A percentile compares a stretch with the other conserved stretches of the same genome.
phyloP scores from a whole-genome alignment of 2,797 vertebrate genomes.

The Paguma larvata region DNA sequence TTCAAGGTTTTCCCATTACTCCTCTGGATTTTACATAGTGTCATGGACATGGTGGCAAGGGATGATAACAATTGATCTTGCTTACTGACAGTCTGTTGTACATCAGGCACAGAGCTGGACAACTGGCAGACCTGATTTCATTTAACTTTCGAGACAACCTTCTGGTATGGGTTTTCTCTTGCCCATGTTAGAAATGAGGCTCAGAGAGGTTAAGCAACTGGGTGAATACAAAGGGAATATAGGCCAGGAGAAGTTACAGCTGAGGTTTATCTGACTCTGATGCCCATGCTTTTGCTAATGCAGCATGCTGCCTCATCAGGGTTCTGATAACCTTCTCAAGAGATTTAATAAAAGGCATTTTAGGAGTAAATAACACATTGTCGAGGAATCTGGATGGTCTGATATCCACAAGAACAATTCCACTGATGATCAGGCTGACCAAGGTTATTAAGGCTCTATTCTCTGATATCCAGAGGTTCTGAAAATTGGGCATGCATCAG shows the following conservation, averaged over 20 bases:
- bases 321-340: background rate
- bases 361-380: background rate
- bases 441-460: background rate
- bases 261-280: background rate
- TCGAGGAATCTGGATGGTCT: background rate
- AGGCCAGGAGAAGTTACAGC: background rate
- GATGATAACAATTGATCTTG: background rate
- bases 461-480: conserved; percentile 10
- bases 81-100: background rate
- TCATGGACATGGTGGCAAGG: background rate
- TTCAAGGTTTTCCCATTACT: background rate
- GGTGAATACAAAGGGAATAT: background rate
- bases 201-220: background rate
- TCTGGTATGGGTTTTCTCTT: background rate
- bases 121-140: background rate
- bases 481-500: conserved; percentile 4
- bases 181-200: background rate
- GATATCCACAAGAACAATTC: background rate
- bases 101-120: background rate
- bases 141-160: background rate
- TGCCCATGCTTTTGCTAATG: background rate
- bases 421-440: background rate
- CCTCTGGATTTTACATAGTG: background rate
- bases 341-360: conserved; percentile 33
- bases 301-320: background rate